Conservation (phyloP, 2,113 vertebrate species). For the Tyrannus savana region DNA sequence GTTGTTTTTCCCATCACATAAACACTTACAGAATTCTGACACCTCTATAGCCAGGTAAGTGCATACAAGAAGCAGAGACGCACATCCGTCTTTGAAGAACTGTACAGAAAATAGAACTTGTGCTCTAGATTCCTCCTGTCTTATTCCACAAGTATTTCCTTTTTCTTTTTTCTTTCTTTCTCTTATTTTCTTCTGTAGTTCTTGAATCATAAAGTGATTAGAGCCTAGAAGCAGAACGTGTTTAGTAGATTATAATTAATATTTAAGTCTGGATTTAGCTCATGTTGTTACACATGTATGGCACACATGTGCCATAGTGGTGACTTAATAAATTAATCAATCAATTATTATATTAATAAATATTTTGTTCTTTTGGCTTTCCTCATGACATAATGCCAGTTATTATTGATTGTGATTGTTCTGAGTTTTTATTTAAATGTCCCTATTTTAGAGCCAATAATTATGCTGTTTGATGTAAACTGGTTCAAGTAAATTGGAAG, state of each 20-base stretch:
- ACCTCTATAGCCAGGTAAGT: neutral
- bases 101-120: neutral
- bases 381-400: neutral
- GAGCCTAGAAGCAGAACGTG: neutral
- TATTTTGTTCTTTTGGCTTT: constrained; percentile 43
- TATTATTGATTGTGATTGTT: constrained; percentile 36
- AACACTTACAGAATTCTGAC: neutral
- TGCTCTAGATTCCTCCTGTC: neutral
- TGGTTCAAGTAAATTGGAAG: neutral
- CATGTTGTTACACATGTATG: too few relatives aligned
- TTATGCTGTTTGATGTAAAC: neutral
- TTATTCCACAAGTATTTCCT: neutral
- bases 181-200: neutral
- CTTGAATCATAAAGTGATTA: neutral
- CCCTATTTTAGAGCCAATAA: neutral
- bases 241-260: neutral
- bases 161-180: neutral
- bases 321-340: neutral
- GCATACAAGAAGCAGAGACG: neutral
- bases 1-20: neutral
- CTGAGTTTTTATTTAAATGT: constrained; percentile 22
- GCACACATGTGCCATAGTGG: neutral
- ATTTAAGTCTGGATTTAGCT: neutral
- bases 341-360: neutral
- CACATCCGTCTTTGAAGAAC: neutral